Conservation (phyloP, 2,797 vertebrate genomes). For the Pogoniulus pusillus region DNA sequence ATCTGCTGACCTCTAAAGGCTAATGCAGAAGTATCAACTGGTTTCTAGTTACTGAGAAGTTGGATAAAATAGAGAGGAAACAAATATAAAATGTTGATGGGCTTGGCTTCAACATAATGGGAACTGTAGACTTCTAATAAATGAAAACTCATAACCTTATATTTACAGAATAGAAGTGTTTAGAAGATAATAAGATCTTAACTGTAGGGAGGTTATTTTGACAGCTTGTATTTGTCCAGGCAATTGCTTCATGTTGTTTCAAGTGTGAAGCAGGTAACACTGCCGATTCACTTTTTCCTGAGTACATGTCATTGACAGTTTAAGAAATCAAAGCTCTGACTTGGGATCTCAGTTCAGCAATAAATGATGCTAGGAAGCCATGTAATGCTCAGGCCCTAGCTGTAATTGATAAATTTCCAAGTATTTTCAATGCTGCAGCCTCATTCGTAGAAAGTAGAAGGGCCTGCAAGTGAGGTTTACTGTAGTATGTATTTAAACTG, state of each 20-base stretch:
- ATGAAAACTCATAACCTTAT: neutral
- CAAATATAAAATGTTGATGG: neutral
- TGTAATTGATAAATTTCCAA: neutral
- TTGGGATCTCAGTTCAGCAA: neutral
- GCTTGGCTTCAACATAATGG: neutral
- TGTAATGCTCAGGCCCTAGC: neutral
- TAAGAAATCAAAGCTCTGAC: neutral
- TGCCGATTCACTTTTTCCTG: neutral
- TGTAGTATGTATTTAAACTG: neutral
- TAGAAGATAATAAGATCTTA: neutral
- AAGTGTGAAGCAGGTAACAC: neutral
- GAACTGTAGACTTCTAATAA: neutral
- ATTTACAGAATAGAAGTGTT: neutral
- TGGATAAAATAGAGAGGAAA: neutral
- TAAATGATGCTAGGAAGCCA: neutral
- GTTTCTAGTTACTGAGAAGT: neutral
- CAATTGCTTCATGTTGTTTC: neutral
- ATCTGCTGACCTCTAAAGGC: neutral
- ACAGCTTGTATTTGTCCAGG: neutral
- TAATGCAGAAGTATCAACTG: neutral
- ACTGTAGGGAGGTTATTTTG: neutral
- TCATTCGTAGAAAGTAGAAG: neutral
- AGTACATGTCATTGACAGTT: neutral
- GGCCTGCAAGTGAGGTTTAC: neutral
- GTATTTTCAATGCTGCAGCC: neutral